These are phyloP conservation scores for Heterohyrax brucei DNA, from an alignment of 2,797 vertebrate species.

Conservation along the genomic window DNA sequence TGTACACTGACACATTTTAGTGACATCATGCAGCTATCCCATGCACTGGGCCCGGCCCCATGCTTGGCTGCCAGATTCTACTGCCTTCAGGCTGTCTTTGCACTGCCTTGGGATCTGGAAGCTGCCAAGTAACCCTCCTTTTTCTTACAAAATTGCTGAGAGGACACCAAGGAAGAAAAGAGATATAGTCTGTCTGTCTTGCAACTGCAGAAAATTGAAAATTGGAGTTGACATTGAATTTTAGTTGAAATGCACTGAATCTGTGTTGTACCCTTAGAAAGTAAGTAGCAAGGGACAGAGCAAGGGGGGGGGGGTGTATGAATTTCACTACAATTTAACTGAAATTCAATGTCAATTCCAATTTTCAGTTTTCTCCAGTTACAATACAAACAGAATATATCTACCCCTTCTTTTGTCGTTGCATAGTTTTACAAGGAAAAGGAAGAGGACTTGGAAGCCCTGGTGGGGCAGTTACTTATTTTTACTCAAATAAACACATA, in stretches of 20 bases:
- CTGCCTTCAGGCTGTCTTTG: slow-evolving; percentile 27
- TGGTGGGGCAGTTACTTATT: neutral
- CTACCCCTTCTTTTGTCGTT: slow-evolving; percentile 13
- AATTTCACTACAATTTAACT: neutral
- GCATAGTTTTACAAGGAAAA: slow-evolving; percentile 62
- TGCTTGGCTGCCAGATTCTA: slow-evolving; percentile 9
- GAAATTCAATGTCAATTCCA: neutral
- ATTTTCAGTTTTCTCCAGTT: slow-evolving; percentile 49
- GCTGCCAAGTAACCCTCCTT: slow-evolving; percentile 33
- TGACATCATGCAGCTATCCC: neutral
- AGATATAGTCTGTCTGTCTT: slow-evolving; percentile 34
- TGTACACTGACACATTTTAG: neutral
- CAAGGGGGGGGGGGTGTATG: no score
- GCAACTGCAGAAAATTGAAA: slow-evolving; percentile 48
- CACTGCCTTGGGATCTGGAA: slow-evolving; percentile 51
- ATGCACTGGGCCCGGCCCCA: neutral
- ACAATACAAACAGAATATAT: slow-evolving; percentile 14
- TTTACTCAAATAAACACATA: no score
- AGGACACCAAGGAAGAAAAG: slow-evolving; percentile 22
- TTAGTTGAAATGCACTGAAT: slow-evolving; percentile 41
- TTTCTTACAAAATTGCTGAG: slow-evolving; percentile 61
- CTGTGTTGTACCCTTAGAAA: neutral
- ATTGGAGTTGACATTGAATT: neutral
- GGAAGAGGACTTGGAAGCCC: neutral
- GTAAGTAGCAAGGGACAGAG: neutral